Conservation (phyloP, 2,797 vertebrate genomes). For the Sternotherus odoratus region DNA sequence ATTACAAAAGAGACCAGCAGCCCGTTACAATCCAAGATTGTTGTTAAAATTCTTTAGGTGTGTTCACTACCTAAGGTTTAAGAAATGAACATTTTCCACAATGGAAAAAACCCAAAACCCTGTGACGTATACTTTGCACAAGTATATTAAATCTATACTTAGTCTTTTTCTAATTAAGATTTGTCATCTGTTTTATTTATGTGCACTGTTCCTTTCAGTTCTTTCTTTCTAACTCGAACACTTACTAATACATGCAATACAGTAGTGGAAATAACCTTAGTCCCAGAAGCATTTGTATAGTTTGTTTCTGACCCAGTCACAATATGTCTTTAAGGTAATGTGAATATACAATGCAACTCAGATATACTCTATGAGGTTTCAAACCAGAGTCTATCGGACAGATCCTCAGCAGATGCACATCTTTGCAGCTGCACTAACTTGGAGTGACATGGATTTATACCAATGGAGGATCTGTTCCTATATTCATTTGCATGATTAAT, state of each 20-base stretch:
- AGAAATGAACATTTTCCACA: not conserved
- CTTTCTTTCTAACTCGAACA: not conserved
- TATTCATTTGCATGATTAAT: too few relatives aligned
- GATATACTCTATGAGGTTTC: not conserved
- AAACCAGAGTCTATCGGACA: not conserved
- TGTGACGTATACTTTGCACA: not conserved
- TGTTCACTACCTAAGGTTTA: not conserved
- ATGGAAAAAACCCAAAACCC: not conserved
- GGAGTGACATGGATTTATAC: accelerated
- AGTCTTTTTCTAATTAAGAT: not conserved
- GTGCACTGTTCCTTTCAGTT: not conserved
- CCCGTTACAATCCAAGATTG: not conserved
- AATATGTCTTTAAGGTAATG: not conserved
- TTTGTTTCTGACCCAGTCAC: not conserved
- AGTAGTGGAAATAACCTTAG: not conserved
- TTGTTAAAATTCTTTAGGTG: slow-evolving; percentile 5
- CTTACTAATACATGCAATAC: not conserved
- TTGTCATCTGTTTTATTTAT: not conserved
- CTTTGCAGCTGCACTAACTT: not conserved
- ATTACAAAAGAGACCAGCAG: slow-evolving; percentile 53
- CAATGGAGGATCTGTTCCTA: accelerated
- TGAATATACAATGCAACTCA: not conserved
- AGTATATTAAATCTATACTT: not conserved
- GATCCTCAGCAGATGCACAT: not conserved
- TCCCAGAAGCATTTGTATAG: not conserved